Evolutionary conservation across 2,888 invertebrate species (phyloP).

Genomic region (Apodemia zela): DNA sequence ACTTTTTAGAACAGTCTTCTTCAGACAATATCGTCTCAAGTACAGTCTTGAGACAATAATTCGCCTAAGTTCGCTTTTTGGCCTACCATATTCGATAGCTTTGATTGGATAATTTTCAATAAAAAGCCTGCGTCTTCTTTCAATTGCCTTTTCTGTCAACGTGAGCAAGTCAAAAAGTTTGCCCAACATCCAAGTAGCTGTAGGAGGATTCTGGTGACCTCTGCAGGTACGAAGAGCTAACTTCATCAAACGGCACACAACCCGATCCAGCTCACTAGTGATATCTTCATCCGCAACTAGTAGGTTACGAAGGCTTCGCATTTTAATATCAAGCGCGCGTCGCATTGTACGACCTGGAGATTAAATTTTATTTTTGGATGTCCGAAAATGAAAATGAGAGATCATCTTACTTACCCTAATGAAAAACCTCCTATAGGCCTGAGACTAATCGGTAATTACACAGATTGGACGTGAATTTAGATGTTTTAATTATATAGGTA

Average conservation of each 20-base stretch:
- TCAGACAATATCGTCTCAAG: no score
- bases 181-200: constrained; percentile 60
- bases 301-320: constrained; percentile 53
- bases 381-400: background rate
- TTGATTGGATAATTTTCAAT: constrained; percentile 45
- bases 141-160: constrained; percentile 62
- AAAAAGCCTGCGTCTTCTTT: constrained; percentile 46
- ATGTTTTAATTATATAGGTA: no score
- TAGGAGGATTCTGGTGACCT: constrained; percentile 43
- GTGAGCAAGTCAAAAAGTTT: constrained; percentile 62
- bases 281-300: constrained; percentile 59
- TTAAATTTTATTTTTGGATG: constrained; percentile 1
- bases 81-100: constrained; percentile 47
- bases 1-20: no score
- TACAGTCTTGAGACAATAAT: background rate
- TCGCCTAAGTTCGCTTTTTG: background rate
- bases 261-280: constrained; percentile 53
- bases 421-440: no score
- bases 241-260: constrained; percentile 63
- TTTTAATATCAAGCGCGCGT: constrained; percentile 58
- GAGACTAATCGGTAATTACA: no score
- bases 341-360: constrained; percentile 51
- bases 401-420: no score
- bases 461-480: no score
- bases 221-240: constrained; percentile 50